These are phyloP conservation scores for Poecilia velifera DNA, from an alignment of 2,797 vertebrate genomes.

Conservation along the genomic window DNA sequence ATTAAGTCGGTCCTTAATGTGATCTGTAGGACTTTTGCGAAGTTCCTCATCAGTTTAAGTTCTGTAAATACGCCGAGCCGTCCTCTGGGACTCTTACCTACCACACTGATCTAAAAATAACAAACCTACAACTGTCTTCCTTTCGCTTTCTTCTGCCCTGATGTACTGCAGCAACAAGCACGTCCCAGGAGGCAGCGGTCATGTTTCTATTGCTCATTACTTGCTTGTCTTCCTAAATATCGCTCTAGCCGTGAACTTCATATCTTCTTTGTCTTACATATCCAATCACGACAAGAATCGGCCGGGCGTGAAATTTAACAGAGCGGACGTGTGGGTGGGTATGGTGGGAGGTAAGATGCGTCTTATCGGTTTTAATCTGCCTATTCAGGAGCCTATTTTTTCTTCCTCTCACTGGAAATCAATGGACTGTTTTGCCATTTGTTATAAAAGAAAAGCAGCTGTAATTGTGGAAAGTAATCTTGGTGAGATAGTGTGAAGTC, in stretches of 20 bases:
- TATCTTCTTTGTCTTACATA: slow-evolving; percentile 25
- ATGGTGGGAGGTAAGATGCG: slow-evolving; percentile 12
- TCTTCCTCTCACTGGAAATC: background rate
- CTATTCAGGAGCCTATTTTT: slow-evolving; percentile 1
- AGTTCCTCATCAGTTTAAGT: slow-evolving; percentile 29
- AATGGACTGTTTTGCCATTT: background rate
- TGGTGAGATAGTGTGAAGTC: slow-evolving; percentile 1
- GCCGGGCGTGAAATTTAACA: slow-evolving; percentile 8
- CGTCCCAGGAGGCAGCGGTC: slow-evolving; percentile 7
- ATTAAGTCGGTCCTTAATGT: slow-evolving; percentile 10
- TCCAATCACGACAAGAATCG: slow-evolving; percentile 9
- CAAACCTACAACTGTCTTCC: slow-evolving; percentile 10
- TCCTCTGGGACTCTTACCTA: slow-evolving; percentile 28
- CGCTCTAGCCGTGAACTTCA: slow-evolving; percentile 18
- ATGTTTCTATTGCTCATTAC: slow-evolving; percentile 15
- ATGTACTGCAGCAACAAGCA: slow-evolving; percentile 7
- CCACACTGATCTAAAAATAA: slow-evolving; percentile 37
- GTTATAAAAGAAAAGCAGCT: background rate
- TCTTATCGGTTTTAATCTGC: slow-evolving; percentile 13
- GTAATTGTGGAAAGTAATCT: background rate
- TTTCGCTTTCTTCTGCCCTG: background rate
- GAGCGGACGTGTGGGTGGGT: slow-evolving; percentile 9
- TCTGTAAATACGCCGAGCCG: background rate
- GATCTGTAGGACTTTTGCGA: slow-evolving; percentile 1
- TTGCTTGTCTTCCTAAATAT: slow-evolving; percentile 36